These are phyloP conservation scores for Lobophora halterata DNA, from an alignment of 2,888 invertebrate species.

Conservation along the genomic window DNA sequence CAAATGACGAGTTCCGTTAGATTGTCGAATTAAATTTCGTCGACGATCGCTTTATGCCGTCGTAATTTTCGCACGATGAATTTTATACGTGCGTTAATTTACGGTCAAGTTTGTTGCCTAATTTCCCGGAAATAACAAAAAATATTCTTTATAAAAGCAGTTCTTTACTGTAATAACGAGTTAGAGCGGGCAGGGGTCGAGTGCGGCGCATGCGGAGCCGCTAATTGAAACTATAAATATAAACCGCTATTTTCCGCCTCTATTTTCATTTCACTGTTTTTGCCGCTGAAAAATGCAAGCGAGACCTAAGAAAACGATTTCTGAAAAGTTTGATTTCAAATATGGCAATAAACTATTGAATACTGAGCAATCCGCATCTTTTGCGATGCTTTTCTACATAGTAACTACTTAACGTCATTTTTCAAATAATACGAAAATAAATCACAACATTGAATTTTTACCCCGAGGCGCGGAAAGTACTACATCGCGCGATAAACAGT, in stretches of 20 bases:
- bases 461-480: conserved; percentile 19
- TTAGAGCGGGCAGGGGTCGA: conserved; percentile 40
- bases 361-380: no score
- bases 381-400: conserved; percentile 28
- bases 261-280: conserved; percentile 55
- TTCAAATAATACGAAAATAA: conserved; percentile 39
- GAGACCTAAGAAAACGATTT: conserved; percentile 38
- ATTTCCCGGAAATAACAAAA: conserved; percentile 26
- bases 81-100: conserved; percentile 57
- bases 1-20: conserved; percentile 58
- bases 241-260: conserved; percentile 52
- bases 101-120: conserved; percentile 39
- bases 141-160: conserved; percentile 37
- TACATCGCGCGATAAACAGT: conserved; percentile 19
- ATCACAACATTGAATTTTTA: conserved; percentile 40
- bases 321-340: conserved; percentile 34
- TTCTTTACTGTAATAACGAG: conserved; percentile 48
- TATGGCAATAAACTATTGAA: no score
- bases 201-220: conserved; percentile 58
- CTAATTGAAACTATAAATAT: conserved; percentile 78
- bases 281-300: conserved; percentile 40
- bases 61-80: conserved; percentile 62
- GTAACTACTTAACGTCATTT: conserved; percentile 36
- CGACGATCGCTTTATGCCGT: conserved; percentile 60
- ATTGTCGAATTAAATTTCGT: conserved; percentile 66